Evolutionary conservation across 2,113 vertebrate genomes (phyloP).

Genomic region (Lipophrys pholis): DNA sequence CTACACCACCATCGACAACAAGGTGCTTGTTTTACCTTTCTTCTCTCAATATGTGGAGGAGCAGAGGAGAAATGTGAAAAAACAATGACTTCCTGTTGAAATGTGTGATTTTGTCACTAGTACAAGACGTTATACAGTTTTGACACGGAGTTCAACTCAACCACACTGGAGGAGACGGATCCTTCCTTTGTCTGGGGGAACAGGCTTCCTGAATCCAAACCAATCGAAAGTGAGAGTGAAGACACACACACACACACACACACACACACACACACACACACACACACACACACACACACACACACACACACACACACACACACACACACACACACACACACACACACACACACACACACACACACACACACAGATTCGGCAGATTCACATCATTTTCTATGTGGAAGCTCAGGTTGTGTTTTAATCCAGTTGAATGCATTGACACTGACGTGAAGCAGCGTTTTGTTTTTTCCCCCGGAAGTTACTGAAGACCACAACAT

Average conservation of each 20-base stretch:
- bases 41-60: too few relatives aligned
- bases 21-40: constrained; percentile 75
- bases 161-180: fast-evolving
- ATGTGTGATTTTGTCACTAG: constrained; percentile 69
- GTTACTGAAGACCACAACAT: not conserved
- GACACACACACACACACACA: not conserved
- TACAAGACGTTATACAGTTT: constrained; percentile 85
- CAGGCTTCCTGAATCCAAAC: constrained; percentile 82
- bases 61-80: not conserved
- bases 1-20: constrained; percentile 80
- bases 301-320: constrained; percentile 1
- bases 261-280: constrained; percentile 5
- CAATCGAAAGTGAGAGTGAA: constrained; percentile 42
- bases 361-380: not conserved
- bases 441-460: not conserved
- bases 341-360: too few relatives aligned
- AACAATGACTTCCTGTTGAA: constrained; percentile 3
- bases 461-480: constrained; percentile 6
- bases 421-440: not conserved
- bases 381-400: too few relatives aligned
- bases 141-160: constrained; percentile 82
- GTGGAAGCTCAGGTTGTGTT: not conserved
- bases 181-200: constrained; percentile 88
- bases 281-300: constrained; percentile 1
- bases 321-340: too few relatives aligned